Percentiles rank a stretch among this genome's conserved stretches.
phyloP scores from a whole-genome alignment of 2,113 vertebrate species.

The Nycticebus coucang region DNA sequence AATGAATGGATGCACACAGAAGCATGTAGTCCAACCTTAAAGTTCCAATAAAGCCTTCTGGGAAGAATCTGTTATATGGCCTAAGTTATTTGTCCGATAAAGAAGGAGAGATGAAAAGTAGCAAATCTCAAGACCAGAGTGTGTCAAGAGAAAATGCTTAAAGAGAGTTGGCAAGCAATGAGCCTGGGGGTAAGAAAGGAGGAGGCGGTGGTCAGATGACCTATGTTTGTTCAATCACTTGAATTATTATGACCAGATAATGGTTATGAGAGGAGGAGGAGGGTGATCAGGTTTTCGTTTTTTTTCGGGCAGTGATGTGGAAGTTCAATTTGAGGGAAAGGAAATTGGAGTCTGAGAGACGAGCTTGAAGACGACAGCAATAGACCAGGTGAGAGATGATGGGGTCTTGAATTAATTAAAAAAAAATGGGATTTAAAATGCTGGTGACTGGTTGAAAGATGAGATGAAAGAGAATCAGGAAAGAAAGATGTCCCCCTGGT shows the following conservation, averaged over 20 bases:
- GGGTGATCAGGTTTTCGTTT: not conserved
- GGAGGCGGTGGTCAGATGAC: not conserved
- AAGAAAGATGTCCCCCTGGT: not conserved
- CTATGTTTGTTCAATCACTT: not conserved
- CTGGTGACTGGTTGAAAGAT: not conserved
- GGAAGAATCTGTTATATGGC: not conserved
- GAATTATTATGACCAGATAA: not conserved
- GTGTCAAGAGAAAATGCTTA: not conserved
- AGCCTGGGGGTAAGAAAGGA: not conserved
- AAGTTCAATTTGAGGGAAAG: not conserved
- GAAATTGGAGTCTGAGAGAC: not conserved
- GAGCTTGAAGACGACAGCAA: not conserved
- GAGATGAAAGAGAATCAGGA: not conserved
- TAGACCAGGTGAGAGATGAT: not conserved
- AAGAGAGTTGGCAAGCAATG: not conserved
- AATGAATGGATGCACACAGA: not conserved
- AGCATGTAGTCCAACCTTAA: not conserved
- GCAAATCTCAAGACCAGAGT: not conserved
- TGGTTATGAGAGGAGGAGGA: not conserved
- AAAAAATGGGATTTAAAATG: not conserved
- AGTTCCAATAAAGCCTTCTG: not conserved
- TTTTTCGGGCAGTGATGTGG: not conserved
- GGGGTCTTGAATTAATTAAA: not conserved
- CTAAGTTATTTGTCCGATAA: not conserved
- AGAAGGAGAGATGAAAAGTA: not conserved